Evolutionary conservation across 2,888 invertebrate species (phyloP).

Genomic region (Zhengitettix transpicula): DNA sequence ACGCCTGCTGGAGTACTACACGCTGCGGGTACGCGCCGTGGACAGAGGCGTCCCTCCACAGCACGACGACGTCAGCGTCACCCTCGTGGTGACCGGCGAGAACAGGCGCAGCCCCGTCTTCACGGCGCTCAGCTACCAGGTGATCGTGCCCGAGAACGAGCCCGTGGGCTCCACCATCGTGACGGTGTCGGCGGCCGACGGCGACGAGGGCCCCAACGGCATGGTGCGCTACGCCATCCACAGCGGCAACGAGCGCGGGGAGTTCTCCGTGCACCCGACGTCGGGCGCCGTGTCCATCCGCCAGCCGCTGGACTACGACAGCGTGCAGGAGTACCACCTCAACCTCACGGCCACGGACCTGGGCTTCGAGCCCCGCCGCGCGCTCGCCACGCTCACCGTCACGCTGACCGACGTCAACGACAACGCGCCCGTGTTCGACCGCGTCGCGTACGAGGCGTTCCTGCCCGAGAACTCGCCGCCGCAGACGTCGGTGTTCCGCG

Average conservation of each 20-base stretch:
- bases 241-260: slow-evolving; percentile 53
- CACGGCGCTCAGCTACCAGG: slow-evolving; percentile 69
- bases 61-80: slow-evolving; percentile 54
- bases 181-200: slow-evolving; percentile 69
- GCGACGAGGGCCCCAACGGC: slow-evolving; percentile 79
- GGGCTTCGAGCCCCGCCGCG: slow-evolving; percentile 60
- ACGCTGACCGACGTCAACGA: slow-evolving; percentile 86
- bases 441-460: slow-evolving; percentile 55
- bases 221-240: slow-evolving; percentile 70
- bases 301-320: slow-evolving; percentile 72
- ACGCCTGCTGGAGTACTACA: slow-evolving; percentile 37
- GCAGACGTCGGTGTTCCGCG: slow-evolving; percentile 55
- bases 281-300: slow-evolving; percentile 67
- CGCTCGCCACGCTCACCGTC: slow-evolving; percentile 67
- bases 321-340: slow-evolving; percentile 63
- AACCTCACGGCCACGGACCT: slow-evolving; percentile 79
- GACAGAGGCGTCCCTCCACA: slow-evolving; percentile 82
- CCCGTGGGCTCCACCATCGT: slow-evolving; percentile 70
- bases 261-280: slow-evolving; percentile 60
- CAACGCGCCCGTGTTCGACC: slow-evolving; percentile 75
- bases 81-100: slow-evolving; percentile 67
- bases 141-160: slow-evolving; percentile 82
- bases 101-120: slow-evolving; percentile 69
- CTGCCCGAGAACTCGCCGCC: slow-evolving; percentile 68
- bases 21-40: slow-evolving; percentile 52